Evolutionary conservation across 30 jellyfish, hydroid and myxozoan species (phyloP).

Genomic region (Phacellophora camtschatica): DNA sequence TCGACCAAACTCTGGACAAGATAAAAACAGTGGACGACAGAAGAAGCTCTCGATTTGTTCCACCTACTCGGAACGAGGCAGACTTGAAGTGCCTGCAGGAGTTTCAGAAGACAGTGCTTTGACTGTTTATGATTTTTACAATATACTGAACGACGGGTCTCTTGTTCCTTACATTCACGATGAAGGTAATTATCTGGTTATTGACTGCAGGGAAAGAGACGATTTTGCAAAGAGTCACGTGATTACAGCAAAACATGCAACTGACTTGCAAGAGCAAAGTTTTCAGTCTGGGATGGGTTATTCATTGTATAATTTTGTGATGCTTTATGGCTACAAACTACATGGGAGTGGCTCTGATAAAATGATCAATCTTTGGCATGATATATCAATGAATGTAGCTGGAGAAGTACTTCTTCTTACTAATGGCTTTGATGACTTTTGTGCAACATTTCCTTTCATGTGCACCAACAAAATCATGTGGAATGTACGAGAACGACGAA

Average conservation of each 20-base stretch:
- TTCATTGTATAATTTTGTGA: slow-evolving; percentile 24
- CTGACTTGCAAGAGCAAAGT: neutral
- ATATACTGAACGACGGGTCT: slow-evolving; percentile 77
- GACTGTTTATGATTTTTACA: slow-evolving; percentile 68
- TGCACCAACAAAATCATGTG: slow-evolving; percentile 54
- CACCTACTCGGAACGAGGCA: slow-evolving; percentile 35
- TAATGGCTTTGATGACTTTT: slow-evolving; percentile 52
- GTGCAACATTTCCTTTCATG: slow-evolving; percentile 62
- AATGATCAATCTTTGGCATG: slow-evolving; percentile 38
- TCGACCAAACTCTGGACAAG: slow-evolving; percentile 14
- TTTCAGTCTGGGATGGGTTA: slow-evolving; percentile 43
- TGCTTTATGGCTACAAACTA: slow-evolving; percentile 44
- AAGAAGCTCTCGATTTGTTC: slow-evolving; percentile 52
- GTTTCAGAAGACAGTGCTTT: slow-evolving; percentile 64
- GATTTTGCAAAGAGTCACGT: slow-evolving; percentile 33
- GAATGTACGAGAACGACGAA: slow-evolving; percentile 62
- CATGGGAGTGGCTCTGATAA: neutral
- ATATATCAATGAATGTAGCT: slow-evolving; percentile 41
- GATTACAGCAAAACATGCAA: slow-evolving; percentile 63
- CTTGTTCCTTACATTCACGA: slow-evolving; percentile 66
- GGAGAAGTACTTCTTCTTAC: slow-evolving; percentile 69
- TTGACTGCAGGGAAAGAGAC: slow-evolving; percentile 60
- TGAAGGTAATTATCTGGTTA: slow-evolving; percentile 51
- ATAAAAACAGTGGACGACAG: no score
- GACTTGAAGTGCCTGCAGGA: slow-evolving; percentile 20